Base-by-base conservation (phyloP, 1,140 invertebrate species). In the Drosophila biarmipes region DNA sequence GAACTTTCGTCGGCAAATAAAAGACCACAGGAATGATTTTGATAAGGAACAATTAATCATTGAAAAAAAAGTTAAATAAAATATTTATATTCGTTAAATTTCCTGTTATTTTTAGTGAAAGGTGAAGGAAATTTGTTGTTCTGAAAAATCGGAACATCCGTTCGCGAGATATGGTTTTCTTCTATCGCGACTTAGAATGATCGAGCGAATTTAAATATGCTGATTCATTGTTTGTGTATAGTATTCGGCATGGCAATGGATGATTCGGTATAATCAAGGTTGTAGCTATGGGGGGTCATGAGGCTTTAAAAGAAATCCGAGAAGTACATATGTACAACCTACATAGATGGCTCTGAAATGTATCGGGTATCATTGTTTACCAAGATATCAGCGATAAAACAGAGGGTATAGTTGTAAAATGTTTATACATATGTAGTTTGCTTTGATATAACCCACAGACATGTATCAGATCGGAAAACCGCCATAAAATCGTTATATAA, bases 161-260 rank as follows among this genome's bases (percentile, higher is more conserved):
- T 15, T 58, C 17, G n/a, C 6, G 14, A 14, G 21, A 58, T 31
- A 40, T 61, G 24, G 37, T 38, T 57, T 57, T 19, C 21, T 38
- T 38, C 34, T 15, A 40, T 56, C 52, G 24, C 57, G 24, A 21
- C 24, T 19, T 61, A 12, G 35, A 61, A 31, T 29, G 24, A 57
- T 57, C 29, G 8, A n/a, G 35, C 58, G 6, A 40, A 29, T 19
- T 31, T 57, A 57, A 61, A 57, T 21, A 8, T 40, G 58, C 58
- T 40, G 52, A 57, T 40, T 61, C 58, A 61, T 61, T 61, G 58
- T 61, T 61, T 61, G 48, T 34, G 29, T 51, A 61, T 57, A 34
- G 14, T 38, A 31, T 40, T 56, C 52, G 24, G 56, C 57, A 57
- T 57, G 58, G 31, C 58, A 40, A 40, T 61, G 14, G 35, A 35